Conservation (phyloP, 2,113 vertebrate species). For the Xenopus laevis region DNA sequence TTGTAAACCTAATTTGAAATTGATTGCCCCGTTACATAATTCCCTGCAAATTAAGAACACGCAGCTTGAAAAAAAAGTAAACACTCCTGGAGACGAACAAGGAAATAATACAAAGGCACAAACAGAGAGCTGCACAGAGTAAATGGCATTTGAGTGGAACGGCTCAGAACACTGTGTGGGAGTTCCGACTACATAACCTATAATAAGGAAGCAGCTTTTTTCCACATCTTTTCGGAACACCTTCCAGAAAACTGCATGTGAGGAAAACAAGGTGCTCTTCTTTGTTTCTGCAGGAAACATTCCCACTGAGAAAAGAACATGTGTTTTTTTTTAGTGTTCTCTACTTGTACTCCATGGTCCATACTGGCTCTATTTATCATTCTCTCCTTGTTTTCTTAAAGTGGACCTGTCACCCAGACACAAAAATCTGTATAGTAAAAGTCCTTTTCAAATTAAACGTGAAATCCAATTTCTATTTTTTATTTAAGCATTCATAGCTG, state of each 20-base stretch:
- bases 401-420: too few relatives aligned
- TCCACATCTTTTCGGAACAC: neutral
- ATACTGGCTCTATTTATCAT: too few relatives aligned
- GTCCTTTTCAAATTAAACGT: too few relatives aligned
- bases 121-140: neutral
- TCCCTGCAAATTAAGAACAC: too few relatives aligned
- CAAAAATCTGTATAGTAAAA: too few relatives aligned
- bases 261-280: neutral
- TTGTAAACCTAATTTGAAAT: too few relatives aligned
- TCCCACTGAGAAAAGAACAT: neutral
- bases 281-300: neutral
- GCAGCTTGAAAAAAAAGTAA: too few relatives aligned
- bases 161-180: conserved; percentile 34
- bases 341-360: too few relatives aligned
- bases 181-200: conserved; percentile 7
- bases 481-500: too few relatives aligned
- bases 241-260: neutral
- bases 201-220: conserved; percentile 15
- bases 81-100: neutral
- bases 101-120: conserved; percentile 7
- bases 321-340: neutral
- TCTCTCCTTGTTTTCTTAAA: too few relatives aligned
- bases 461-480: too few relatives aligned
- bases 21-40: too few relatives aligned
- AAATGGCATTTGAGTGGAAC: conserved; percentile 7